Conservation (phyloP, 2,113 vertebrate species). For the Struthio camelus region DNA sequence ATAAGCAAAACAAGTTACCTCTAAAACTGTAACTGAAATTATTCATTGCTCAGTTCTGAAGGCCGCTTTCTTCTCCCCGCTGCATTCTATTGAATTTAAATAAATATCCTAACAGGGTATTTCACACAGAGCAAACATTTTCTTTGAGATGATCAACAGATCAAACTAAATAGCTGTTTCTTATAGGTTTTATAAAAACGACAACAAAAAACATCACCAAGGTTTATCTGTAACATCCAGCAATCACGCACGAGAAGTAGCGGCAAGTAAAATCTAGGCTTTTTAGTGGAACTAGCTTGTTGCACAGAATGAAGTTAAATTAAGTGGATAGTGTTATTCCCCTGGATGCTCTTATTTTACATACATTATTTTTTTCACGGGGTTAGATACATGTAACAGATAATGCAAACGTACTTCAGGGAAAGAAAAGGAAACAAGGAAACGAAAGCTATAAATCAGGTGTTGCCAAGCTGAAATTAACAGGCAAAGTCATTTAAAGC, state of each 20-base stretch:
- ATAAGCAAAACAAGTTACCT: neutral
- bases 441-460: neutral
- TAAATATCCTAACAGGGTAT: neutral
- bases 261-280: no score
- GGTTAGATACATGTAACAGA: neutral
- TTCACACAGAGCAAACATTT: neutral
- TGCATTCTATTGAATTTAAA: neutral
- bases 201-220: neutral
- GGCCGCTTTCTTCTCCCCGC: neutral
- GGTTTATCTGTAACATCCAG: neutral
- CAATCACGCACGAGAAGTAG: neutral
- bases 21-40: neutral
- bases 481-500: neutral
- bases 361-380: neutral
- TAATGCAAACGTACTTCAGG: neutral
- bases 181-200: neutral
- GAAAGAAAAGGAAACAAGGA: no score
- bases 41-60: neutral
- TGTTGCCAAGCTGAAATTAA: neutral
- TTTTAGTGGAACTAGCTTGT: neutral
- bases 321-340: neutral
- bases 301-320: neutral
- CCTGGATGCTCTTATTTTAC: neutral
- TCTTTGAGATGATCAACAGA: neutral
- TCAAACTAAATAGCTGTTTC: neutral